Percentiles rank a stretch among this genome's conserved stretches.
These are phyloP conservation scores for Labrus mixtus DNA, from an alignment of 2,113 vertebrate species.

Conservation along the genomic window DNA sequence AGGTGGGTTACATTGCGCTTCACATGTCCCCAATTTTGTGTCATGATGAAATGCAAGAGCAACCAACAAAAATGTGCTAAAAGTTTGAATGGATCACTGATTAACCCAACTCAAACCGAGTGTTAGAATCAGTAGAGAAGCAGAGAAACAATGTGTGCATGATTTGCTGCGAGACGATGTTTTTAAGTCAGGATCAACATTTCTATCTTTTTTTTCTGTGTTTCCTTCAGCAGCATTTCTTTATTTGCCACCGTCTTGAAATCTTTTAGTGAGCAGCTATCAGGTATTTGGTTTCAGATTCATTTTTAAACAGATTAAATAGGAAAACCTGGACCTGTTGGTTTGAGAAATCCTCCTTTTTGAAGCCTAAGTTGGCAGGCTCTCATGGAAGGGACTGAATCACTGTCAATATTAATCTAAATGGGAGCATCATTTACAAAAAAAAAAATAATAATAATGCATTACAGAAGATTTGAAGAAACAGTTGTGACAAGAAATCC, in stretches of 20 bases:
- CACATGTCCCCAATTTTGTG: slow-evolving; percentile 25
- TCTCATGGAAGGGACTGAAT: too few species aligned
- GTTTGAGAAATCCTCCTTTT: too few species aligned
- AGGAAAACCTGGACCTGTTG: too few species aligned
- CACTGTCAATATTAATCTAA: background rate
- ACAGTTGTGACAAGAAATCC: background rate
- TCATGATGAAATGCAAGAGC: slow-evolving; percentile 55
- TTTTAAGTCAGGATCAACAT: background rate
- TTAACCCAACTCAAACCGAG: background rate
- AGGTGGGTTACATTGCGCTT: slow-evolving; percentile 43
- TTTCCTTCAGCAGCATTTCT: too few species aligned
- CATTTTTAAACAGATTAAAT: too few species aligned
- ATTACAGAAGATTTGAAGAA: background rate
- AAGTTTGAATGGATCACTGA: slow-evolving; percentile 17
- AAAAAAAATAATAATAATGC: background rate
- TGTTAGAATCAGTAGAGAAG: background rate
- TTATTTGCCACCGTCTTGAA: background rate
- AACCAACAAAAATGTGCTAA: slow-evolving; percentile 6
- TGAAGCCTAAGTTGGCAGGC: background rate
- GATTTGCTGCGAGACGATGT: background rate
- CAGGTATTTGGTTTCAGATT: background rate
- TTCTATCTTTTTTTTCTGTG: background rate
- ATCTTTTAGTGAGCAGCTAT: background rate
- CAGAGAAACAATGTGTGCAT: background rate
- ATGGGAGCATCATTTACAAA: background rate